These are phyloP conservation scores for Gallinago media DNA, from an alignment of 2,113 vertebrate genomes.

Conservation along the genomic window DNA sequence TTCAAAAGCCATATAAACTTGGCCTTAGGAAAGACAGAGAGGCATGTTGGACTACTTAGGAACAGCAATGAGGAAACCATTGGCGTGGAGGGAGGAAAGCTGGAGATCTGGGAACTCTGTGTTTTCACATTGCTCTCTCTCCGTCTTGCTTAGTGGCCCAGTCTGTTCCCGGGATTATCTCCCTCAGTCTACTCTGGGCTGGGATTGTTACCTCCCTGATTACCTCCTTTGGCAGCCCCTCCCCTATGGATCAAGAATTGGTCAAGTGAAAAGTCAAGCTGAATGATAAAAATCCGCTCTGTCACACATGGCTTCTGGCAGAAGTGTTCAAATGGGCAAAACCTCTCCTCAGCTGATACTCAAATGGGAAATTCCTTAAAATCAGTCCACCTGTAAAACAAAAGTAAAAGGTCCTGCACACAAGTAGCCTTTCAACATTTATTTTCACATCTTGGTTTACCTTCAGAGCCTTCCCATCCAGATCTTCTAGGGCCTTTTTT, in stretches of 20 bases:
- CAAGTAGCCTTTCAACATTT: not conserved
- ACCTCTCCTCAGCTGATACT: not conserved
- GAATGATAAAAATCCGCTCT: not conserved
- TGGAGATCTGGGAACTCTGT: not conserved
- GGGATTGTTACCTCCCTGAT: not conserved
- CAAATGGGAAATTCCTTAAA: not conserved
- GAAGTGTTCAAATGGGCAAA: not conserved
- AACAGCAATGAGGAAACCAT: not conserved
- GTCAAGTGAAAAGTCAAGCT: not conserved
- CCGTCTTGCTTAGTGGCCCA: not conserved
- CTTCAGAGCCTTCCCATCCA: not conserved
- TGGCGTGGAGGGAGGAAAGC: not conserved
- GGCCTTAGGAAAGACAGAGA: not conserved
- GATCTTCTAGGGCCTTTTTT: not conserved
- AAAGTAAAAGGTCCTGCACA: not conserved
- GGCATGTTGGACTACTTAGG: not conserved
- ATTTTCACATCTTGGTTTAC: not conserved
- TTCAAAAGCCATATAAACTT: not conserved
- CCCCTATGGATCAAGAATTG: not conserved
- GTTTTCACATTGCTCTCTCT: not conserved
- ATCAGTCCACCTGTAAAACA: not conserved
- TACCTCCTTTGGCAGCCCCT: not conserved
- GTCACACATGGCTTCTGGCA: not conserved
- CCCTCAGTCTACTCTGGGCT: not conserved
- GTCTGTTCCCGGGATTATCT: not conserved